These are phyloP conservation scores for Trichogramma evanescens DNA, from an alignment of 2,888 invertebrate genomes.

Conservation along the genomic window DNA sequence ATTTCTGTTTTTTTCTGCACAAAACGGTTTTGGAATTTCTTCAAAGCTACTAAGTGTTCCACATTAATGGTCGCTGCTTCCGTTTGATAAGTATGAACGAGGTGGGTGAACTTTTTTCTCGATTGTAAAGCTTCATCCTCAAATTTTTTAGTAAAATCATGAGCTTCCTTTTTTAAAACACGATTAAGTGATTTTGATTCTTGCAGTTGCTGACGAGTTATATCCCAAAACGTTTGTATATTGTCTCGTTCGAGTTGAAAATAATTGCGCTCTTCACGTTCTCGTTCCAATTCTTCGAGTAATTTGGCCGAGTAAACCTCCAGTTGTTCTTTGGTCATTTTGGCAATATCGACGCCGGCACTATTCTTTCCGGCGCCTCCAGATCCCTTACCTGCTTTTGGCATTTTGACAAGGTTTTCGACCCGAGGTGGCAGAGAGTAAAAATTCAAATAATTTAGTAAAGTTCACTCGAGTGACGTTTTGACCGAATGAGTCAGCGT, in stretches of 20 bases:
- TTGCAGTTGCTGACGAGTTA: conserved; percentile 81
- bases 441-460: background rate
- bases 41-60: conserved; percentile 17
- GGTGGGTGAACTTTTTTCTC: conserved; percentile 13
- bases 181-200: conserved; percentile 68
- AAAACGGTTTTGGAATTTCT: conserved; percentile 18
- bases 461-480: too few relatives aligned
- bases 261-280: conserved; percentile 90
- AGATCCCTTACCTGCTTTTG: background rate
- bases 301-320: conserved; percentile 81
- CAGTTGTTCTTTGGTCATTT: conserved; percentile 88
- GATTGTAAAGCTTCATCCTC: conserved; percentile 11
- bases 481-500: too few relatives aligned
- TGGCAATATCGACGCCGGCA: conserved; percentile 72
- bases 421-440: background rate
- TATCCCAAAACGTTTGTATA: conserved; percentile 91
- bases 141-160: conserved; percentile 13
- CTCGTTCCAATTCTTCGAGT: conserved; percentile 85
- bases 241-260: conserved; percentile 94
- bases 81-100: conserved; percentile 15
- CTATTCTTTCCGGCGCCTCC: conserved; percentile 35
- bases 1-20: conserved; percentile 14
- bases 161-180: conserved; percentile 10
- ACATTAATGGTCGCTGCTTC: conserved; percentile 16
- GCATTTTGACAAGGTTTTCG: conserved; percentile 2